Base-by-base conservation (phyloP, 2,797 vertebrate genomes). In the Phalanger gymnotis region DNA sequence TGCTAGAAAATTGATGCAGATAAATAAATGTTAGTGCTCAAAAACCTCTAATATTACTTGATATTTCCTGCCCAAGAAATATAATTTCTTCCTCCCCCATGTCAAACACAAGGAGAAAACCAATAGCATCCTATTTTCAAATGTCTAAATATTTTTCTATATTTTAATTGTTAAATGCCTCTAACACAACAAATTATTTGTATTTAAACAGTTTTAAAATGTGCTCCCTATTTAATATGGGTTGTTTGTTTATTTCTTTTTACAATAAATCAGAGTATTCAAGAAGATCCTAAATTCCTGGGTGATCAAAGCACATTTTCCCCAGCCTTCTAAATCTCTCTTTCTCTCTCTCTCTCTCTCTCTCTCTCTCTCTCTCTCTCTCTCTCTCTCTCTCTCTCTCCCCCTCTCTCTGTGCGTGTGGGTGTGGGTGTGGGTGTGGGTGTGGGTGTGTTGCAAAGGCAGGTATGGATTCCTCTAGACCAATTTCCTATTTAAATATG, bases 401-500 rank as follows among this genome's bases (percentile, higher is more conserved):
- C 34, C 58, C 34, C 58, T 58, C 57, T 31, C 57, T 31, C 28
- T 58, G 28, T 58, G 19, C 25, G 22, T 47, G 22, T 47, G 19
- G 25, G 19, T 40, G n/a, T 40, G n/a, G 40, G 66, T 73, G n/a
- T 40, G n/a, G 40, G n/a, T 81, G n/a, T 66, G 61, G n/a, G 61
- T 81, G n/a, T 40, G 40, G 40, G 55, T 81, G 87, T 16, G 3
- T 52, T 34, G 0, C 1, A 0, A 14, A 7, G 30, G 5, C 0
- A 54, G 89, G 1, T 25, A 4, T 30, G n/a, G 87, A 4, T 40
- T 87, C 34, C 11, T 7, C 47, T 11, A 0, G 27, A 91, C 28
- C 90, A 53, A 94, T 53, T 97, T 93, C 95, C 90, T 66, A 92
- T 97, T 95, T 92, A 96, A 97, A 96, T 30, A 25, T 54, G 93